A percentile compares a stretch with the other conserved stretches of the same genome.
Conservation (phyloP, 2,888 invertebrate species). For the Leucozona laternaria region DNA sequence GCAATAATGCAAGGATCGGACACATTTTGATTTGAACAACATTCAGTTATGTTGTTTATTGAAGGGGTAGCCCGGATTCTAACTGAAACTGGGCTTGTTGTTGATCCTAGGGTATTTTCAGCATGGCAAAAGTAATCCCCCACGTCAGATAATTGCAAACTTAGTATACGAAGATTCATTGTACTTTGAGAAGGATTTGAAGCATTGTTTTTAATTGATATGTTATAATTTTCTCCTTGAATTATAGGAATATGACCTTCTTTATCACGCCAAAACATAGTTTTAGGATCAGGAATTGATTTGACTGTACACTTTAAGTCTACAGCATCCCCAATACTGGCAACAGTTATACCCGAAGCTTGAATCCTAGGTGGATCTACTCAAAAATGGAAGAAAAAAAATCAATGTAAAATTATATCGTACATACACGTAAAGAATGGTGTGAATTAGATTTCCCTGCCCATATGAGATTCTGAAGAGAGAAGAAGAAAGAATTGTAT, state of each 20-base stretch:
- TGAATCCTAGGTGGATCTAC: slow-evolving; percentile 90
- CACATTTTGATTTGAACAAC: slow-evolving; percentile 92
- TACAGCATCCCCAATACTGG: slow-evolving; percentile 90
- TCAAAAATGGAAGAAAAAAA: slow-evolving; percentile 25
- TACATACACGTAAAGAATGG: not conserved
- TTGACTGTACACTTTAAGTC: slow-evolving; percentile 91
- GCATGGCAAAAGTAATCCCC: slow-evolving; percentile 94
- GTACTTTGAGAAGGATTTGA: slow-evolving; percentile 89
- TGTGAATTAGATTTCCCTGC: not conserved
- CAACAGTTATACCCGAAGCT: slow-evolving; percentile 91
- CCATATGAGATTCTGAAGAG: too few species aligned
- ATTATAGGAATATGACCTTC: slow-evolving; percentile 90
- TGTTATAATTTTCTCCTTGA: slow-evolving; percentile 90
- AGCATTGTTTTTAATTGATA: slow-evolving; percentile 86
- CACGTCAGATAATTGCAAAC: slow-evolving; percentile 88
- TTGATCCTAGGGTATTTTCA: slow-evolving; percentile 91
- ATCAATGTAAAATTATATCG: not conserved
- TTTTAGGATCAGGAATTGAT: slow-evolving; percentile 91
- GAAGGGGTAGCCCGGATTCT: slow-evolving; percentile 87
- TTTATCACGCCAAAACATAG: slow-evolving; percentile 92
- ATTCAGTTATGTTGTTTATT: slow-evolving; percentile 89
- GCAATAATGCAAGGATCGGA: slow-evolving; percentile 91
- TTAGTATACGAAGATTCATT: slow-evolving; percentile 90
- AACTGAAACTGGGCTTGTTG: slow-evolving; percentile 89
- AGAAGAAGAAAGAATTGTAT: too few species aligned